These are phyloP conservation scores for Acronicta psi DNA, from an alignment of 2,888 invertebrate genomes.

Conservation along the genomic window DNA sequence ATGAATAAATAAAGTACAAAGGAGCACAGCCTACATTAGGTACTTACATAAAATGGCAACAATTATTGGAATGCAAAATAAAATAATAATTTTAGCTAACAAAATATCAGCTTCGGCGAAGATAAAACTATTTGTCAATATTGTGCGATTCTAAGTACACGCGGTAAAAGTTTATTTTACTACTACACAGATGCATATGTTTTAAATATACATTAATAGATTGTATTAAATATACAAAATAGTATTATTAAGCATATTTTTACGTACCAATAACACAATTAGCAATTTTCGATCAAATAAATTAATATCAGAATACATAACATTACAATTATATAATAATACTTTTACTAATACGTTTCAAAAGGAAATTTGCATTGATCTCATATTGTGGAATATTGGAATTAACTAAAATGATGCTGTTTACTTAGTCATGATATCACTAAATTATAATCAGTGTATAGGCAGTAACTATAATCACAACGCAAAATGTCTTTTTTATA, in stretches of 20 bases:
- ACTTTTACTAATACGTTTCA: conserved; percentile 32
- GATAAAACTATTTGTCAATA: conserved; percentile 30
- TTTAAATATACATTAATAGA: neutral
- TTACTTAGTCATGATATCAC: conserved; percentile 18
- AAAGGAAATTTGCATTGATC: conserved; percentile 29
- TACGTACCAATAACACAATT: conserved; percentile 18
- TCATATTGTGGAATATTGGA: neutral
- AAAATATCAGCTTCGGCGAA: conserved; percentile 3
- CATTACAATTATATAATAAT: conserved; percentile 25
- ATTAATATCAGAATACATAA: conserved; percentile 23
- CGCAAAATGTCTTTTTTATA: conserved; percentile 35
- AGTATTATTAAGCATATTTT: conserved; percentile 21
- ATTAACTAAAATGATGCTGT: conserved; percentile 18
- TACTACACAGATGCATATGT: too few species aligned
- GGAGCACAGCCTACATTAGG: conserved; percentile 51
- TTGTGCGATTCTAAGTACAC: neutral
- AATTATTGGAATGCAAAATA: conserved; percentile 48
- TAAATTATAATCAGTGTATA: conserved; percentile 7
- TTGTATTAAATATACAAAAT: too few species aligned
- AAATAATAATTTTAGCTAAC: conserved; percentile 22
- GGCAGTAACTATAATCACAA: conserved; percentile 35
- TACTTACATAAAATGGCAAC: conserved; percentile 43
- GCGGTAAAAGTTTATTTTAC: too few species aligned
- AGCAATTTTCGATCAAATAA: conserved; percentile 34
- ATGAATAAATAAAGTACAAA: conserved; percentile 27